Evolutionary conservation across 1,140 invertebrate species (phyloP).

Genomic region (Tribolium castaneum): DNA sequence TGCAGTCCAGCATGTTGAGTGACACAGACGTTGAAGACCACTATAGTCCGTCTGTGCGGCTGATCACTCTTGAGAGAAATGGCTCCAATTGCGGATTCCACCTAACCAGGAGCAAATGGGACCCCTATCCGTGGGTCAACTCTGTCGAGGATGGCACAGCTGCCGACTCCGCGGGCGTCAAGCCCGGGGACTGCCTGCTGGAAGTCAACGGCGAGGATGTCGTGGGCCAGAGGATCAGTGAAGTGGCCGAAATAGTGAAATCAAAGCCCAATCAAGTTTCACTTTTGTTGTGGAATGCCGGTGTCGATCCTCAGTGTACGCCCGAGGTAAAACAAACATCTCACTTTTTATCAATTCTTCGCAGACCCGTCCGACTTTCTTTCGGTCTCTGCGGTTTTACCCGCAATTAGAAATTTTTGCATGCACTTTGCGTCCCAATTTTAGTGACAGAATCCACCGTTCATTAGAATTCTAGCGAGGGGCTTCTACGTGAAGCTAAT

Average conservation of each 20-base stretch:
- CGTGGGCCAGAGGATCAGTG: slow-evolving; percentile 69
- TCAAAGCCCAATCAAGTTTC: slow-evolving; percentile 62
- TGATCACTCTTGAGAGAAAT: slow-evolving; percentile 60
- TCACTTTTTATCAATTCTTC: slow-evolving; percentile 18
- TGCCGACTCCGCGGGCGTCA: slow-evolving; percentile 65
- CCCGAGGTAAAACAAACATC: slow-evolving; percentile 61
- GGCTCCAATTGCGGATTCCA: slow-evolving; percentile 70
- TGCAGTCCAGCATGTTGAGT: slow-evolving; percentile 51
- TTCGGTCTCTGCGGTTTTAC: slow-evolving; percentile 10
- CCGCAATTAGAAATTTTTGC: slow-evolving; percentile 13
- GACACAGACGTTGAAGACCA: slow-evolving; percentile 58
- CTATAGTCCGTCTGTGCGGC: slow-evolving; percentile 58
- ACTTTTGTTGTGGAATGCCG: slow-evolving; percentile 66
- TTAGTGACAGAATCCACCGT: neutral
- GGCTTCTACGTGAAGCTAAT: slow-evolving; percentile 11
- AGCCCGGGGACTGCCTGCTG: slow-evolving; percentile 73
- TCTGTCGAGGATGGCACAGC: slow-evolving; percentile 66
- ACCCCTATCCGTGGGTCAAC: slow-evolving; percentile 78
- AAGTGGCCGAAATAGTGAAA: slow-evolving; percentile 70
- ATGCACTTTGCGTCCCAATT: slow-evolving; percentile 9
- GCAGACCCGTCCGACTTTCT: slow-evolving; percentile 7
- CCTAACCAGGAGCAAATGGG: slow-evolving; percentile 75
- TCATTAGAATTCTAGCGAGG: slow-evolving; percentile 6
- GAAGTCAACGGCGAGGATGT: slow-evolving; percentile 73
- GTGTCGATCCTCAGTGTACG: slow-evolving; percentile 64